These are phyloP conservation scores for Mixornis gularis DNA, from an alignment of 2,113 vertebrate species.

Conservation along the genomic window DNA sequence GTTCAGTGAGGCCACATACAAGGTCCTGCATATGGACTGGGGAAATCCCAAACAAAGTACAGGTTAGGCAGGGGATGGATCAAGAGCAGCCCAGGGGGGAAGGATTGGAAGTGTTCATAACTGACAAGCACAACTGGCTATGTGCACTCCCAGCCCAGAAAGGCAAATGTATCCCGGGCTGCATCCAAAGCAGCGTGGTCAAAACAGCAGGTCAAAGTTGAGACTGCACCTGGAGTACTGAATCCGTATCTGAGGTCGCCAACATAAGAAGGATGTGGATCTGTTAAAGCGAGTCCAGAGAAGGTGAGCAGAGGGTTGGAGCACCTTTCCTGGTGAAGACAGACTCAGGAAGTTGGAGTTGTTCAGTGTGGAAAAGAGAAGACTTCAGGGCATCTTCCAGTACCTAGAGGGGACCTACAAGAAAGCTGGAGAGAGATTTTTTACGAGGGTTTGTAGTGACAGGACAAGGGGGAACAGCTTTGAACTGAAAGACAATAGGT, in stretches of 20 bases:
- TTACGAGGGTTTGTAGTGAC: neutral
- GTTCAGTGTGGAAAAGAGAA: neutral
- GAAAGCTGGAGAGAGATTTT: neutral
- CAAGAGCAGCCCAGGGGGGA: neutral
- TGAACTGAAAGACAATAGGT: neutral
- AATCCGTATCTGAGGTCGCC: neutral
- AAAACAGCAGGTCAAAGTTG: neutral
- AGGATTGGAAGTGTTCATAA: neutral
- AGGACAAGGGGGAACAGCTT: neutral
- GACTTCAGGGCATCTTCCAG: neutral
- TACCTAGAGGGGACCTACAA: neutral
- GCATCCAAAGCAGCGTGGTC: neutral
- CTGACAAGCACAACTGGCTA: neutral
- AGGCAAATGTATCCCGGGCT: neutral
- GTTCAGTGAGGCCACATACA: neutral
- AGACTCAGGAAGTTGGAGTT: neutral
- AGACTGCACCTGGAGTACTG: neutral
- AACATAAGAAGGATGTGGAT: neutral
- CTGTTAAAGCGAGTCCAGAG: neutral
- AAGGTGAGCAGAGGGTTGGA: neutral
- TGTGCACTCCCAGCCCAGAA: accelerated
- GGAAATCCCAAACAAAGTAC: neutral
- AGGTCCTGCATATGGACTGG: neutral
- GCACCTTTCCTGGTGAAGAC: neutral
- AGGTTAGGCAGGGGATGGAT: neutral